Evolutionary conservation across 2,888 invertebrate genomes (phyloP).

Genomic region (Stratiomys singularior): DNA sequence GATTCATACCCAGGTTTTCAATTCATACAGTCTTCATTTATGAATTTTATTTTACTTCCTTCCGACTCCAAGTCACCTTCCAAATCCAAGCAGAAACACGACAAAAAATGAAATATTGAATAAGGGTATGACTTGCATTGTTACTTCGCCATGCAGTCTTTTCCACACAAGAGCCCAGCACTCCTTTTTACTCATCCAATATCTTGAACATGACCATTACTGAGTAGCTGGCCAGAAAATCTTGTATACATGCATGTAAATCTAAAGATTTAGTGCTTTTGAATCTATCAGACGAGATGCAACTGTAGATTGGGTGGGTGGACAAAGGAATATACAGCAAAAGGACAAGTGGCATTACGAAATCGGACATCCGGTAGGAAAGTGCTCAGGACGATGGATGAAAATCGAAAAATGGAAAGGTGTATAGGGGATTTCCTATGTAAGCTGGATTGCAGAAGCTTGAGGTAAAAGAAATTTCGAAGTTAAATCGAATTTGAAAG

Average conservation of each 20-base stretch:
- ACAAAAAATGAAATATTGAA: neutral
- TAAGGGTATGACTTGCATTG: slow-evolving; percentile 5
- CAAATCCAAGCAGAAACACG: neutral
- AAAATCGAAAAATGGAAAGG: neutral
- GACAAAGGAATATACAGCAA: slow-evolving; percentile 13
- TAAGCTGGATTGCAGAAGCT: neutral
- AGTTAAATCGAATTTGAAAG: slow-evolving; percentile 45
- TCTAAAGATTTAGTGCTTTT: slow-evolving; percentile 32
- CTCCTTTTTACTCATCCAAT: slow-evolving; percentile 37
- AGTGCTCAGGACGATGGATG: slow-evolving; percentile 11
- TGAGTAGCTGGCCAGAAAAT: neutral
- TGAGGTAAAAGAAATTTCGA: slow-evolving; percentile 34
- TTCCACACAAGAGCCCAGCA: neutral
- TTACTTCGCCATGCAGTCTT: neutral
- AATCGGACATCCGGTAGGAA: slow-evolving; percentile 35
- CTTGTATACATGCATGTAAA: slow-evolving; percentile 35
- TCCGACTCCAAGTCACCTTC: neutral
- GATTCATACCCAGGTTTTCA: neutral
- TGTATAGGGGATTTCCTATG: neutral
- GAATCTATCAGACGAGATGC: slow-evolving; percentile 19
- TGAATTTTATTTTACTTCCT: slow-evolving; percentile 15
- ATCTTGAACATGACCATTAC: slow-evolving; percentile 22
- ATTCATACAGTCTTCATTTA: slow-evolving; percentile 23
- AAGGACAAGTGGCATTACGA: slow-evolving; percentile 41
- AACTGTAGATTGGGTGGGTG: slow-evolving; percentile 6